Base-by-base conservation (phyloP, 1,140 invertebrate species). In the Octopus sinensis region DNA sequence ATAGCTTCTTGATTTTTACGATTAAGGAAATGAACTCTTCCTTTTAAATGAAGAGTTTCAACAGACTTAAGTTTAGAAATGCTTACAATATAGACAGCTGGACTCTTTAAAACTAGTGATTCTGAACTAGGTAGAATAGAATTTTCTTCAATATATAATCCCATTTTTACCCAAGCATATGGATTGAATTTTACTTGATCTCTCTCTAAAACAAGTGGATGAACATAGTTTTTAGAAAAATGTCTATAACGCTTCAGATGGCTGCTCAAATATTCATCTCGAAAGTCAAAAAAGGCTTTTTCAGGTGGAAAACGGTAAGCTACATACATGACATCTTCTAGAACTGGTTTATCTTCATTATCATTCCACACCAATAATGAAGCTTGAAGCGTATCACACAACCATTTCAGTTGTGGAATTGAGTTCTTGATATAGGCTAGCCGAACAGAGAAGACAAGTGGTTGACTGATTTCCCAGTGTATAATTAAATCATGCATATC, bases 371-470 rank as follows among this genome's bases (percentile, higher is more conserved):
- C 84, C 53, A 87, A 82, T 9, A 89, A 54, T 5, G 82, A 82
- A 23, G 85, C 83, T 6, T 84, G 78, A 5, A 85, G 85, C 54
- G 87, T 87, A 82, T 89, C 88, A 75, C 83, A 86, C 53, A 91
- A 82, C 91, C 91, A 90, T 84, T 89, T 90, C 52, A 92, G 76
- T 82, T 88, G 87, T 6, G 88, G 83, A 6, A 88, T 85, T 68
- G 94, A 95, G 82, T 94, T 92, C 0, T 93, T 93, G 0, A 94
- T 85, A 93, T 43, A 94, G 89, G 62, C 93, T 93, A 51, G 96
- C 94, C 96, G 92, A 30, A 97, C 94, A 0, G 96, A 94, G 87
- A 96, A 97, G 4, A 96, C 96, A 79, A 97, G 92, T 73, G 92
- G 91, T 86, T 94, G 94, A 17, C 91, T 92, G 13, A 85, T 77